Evolutionary conservation across 1,140 invertebrate species (phyloP), one percentile per base, ranked within the genome.

Genomic region (Spodoptera frugiperda): DNA sequence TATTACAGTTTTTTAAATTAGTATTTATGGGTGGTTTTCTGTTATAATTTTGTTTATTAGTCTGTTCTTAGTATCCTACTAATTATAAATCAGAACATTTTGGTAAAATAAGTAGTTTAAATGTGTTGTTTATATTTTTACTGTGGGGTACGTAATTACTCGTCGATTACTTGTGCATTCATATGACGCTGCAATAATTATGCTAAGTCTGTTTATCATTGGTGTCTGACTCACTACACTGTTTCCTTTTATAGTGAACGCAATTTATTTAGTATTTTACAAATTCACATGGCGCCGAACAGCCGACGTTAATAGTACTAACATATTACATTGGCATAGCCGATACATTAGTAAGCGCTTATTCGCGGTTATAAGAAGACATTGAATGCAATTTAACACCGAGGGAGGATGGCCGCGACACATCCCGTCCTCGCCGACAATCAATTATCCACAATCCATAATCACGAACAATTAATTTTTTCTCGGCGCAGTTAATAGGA

Each of bases 381-480:
- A 53, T 73, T 70, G 46, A 57, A 82, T 55, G 78, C 75, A 85
- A 84, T 87, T 82, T 81, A 77, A 75, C 78, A 81, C 79, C 70
- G 71, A 75, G 70, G 55, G 75, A 78, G 74, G 76, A 82, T 54
- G 76, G 65, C 44, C 81, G 78, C 81, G 82, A 85, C 78, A 76
- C 80, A 84, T 84, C 85, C 79, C 80, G 65, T 81, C 82, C 57
- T 78, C 76, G 63, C 80, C 81, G 76, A 86, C 86, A 87, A 88
- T 89, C 85, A 90, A 89, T 89, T 90, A 89, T 84, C 85, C 78
- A 89, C 85, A 83, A 86, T 91, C 85, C 84, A 88, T 91, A 89
- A 91, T 91, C 86, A 87, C 84, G 77, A 86, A 87, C 87, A 90
- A 90, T 90, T 89, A 89, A 83, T 89, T 89, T 90, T 89, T 89